Base-by-base conservation (phyloP, 2,113 vertebrate genomes). In the Pseudorasbora parva region DNA sequence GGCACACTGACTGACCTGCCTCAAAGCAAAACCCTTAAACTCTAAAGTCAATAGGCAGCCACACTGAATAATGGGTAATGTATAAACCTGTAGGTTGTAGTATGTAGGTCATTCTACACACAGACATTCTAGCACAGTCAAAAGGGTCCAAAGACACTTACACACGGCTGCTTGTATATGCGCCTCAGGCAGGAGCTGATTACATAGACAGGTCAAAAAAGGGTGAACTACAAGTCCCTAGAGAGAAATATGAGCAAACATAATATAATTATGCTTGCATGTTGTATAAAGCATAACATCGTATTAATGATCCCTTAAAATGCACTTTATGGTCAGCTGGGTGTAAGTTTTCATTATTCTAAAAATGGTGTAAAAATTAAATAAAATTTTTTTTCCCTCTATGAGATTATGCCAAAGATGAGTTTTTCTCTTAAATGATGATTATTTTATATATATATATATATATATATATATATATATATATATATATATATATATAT, bases 31-130 rank as follows among this genome's bases (percentile, higher is more conserved):
- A 60, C 37, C 41, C 37, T 47, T 27, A 64, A 79, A 51, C 3
- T 79, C 78, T 66, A 30, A 21, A 21, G 59, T 79, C 60, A 79
- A 79, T 27, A 79, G 43, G 78, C 59, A 64, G 43, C 19, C 25
- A 3, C 33, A 51, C 59, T 49, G 60, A 49, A 79, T 66, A 79
- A 79, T 66, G 78, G 59, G 78, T 79, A 79, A 79, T 66, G 10
- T 79, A 49, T 66, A 79, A 79, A 79, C 41, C n/a, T 62, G 76
- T 78, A 78, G 27, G 74, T 41, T 57, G 75, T 59, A 59, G 54
- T 59, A 78, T 78, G 54, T 78, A 78, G 59, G 59, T 79, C 59
- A 64, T 66, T 79, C 33, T 27, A 17, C 15, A 62, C 23, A 47
- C 43, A 79, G 59, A 79, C 43, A 41, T 21, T 41, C 74, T 41